Percentiles rank a stretch among this genome's conserved stretches.
phyloP scores from a whole-genome alignment of 2,797 vertebrate species.

The Phataginus tricuspis region DNA sequence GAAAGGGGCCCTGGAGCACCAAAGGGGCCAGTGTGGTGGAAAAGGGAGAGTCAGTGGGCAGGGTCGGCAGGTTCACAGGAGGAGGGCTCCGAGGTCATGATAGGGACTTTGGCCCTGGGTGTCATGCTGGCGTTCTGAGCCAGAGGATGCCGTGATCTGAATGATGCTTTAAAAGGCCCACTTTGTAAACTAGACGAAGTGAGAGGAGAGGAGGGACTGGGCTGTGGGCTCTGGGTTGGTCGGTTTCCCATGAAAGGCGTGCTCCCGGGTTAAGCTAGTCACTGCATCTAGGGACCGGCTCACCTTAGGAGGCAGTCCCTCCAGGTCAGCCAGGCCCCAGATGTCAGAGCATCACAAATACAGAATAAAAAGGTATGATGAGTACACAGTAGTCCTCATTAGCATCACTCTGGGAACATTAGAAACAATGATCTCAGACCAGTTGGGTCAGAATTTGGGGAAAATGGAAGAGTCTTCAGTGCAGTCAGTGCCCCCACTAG shows the following conservation, averaged over 20 bases:
- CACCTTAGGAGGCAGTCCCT: neutral
- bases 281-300: neutral
- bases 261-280: neutral
- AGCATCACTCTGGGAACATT: neutral
- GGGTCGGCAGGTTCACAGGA: neutral
- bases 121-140: neutral
- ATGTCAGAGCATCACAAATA: neutral
- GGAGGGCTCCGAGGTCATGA: neutral
- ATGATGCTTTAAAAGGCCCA: neutral
- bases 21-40: neutral
- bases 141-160: neutral
- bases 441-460: neutral
- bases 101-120: neutral
- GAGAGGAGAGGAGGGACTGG: neutral
- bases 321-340: neutral
- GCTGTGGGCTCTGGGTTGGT: neutral
- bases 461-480: fast-evolving
- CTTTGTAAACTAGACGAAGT: neutral
- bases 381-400: neutral
- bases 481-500: neutral
- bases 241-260: neutral
- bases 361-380: neutral
- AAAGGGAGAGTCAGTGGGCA: neutral
- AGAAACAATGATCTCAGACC: neutral
- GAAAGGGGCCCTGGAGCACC: neutral